Conservation (phyloP, 2,888 invertebrate genomes). For the Oxycera nigricornis region DNA sequence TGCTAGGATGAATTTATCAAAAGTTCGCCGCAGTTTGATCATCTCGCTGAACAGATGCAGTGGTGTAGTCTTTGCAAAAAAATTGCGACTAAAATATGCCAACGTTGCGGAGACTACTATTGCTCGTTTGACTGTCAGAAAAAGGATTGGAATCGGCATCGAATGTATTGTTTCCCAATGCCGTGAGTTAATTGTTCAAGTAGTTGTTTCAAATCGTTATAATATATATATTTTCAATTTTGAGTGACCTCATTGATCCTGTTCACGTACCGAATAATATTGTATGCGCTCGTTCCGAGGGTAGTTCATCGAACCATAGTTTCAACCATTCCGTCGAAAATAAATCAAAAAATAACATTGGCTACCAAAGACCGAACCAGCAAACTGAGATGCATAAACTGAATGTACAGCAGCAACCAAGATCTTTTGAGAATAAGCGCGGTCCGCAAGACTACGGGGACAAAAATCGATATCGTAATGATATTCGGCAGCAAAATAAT, state of each 20-base stretch:
- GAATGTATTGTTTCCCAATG: conserved; percentile 52
- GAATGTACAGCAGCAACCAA: no score
- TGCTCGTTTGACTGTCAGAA: conserved; percentile 55
- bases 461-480: no score
- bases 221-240: no score
- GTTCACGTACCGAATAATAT: not conserved
- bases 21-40: not conserved
- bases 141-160: conserved; percentile 52
- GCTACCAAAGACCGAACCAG: not conserved
- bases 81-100: conserved; percentile 47
- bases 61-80: conserved; percentile 20
- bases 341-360: no score
- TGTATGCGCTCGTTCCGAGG: not conserved
- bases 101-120: conserved; percentile 52
- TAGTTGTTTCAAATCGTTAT: not conserved
- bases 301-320: not conserved
- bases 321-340: conserved; percentile 6
- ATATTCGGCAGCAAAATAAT: not conserved
- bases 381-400: no score
- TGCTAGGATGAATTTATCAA: conserved; percentile 37
- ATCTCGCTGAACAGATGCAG: not conserved
- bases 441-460: not conserved
- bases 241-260: conserved; percentile 22
- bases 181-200: conserved; percentile 48
- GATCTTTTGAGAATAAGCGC: not conserved